These are phyloP conservation scores for Panagrolaimus sp. DNA, from an alignment of 1,140 invertebrate genomes.

Conservation along the genomic window DNA sequence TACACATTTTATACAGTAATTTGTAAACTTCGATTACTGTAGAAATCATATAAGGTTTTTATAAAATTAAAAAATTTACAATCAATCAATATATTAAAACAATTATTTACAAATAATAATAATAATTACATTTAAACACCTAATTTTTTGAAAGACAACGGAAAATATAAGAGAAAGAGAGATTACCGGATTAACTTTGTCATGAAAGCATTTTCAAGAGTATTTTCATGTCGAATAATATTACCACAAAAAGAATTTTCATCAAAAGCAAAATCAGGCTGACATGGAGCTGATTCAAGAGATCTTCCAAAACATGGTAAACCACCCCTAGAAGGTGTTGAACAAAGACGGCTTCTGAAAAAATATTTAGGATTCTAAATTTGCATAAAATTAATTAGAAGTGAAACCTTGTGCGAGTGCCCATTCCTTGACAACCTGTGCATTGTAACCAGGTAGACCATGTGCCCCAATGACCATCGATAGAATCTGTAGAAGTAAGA, in stretches of 20 bases:
- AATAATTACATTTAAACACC: no score
- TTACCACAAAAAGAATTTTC: slow-evolving; percentile 1
- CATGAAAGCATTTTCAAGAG: neutral
- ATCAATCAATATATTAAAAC: no score
- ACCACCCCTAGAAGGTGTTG: slow-evolving; percentile 28
- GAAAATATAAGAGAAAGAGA: neutral
- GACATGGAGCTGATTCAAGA: slow-evolving; percentile 27
- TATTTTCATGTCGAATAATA: neutral
- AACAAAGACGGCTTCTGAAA: slow-evolving; percentile 35
- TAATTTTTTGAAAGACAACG: no score
- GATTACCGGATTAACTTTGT: slow-evolving; percentile 3
- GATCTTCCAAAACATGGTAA: slow-evolving; percentile 46
- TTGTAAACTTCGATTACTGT: no score
- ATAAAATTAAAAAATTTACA: no score
- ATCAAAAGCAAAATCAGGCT: neutral
- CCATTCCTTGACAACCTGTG: slow-evolving; percentile 33
- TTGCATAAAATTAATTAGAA: no score
- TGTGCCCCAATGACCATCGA: slow-evolving; percentile 42
- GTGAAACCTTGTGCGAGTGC: slow-evolving; percentile 37
- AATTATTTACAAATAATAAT: no score
- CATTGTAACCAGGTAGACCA: slow-evolving; percentile 48
- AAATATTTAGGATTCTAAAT: neutral
- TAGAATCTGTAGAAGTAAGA: slow-evolving; percentile 30
- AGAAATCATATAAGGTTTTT: no score
- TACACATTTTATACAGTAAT: no score